A percentile compares a stretch with the other conserved stretches of the same genome.
Conservation (phyloP, 2,888 invertebrate species). For the Micoletzkya japonica region DNA sequence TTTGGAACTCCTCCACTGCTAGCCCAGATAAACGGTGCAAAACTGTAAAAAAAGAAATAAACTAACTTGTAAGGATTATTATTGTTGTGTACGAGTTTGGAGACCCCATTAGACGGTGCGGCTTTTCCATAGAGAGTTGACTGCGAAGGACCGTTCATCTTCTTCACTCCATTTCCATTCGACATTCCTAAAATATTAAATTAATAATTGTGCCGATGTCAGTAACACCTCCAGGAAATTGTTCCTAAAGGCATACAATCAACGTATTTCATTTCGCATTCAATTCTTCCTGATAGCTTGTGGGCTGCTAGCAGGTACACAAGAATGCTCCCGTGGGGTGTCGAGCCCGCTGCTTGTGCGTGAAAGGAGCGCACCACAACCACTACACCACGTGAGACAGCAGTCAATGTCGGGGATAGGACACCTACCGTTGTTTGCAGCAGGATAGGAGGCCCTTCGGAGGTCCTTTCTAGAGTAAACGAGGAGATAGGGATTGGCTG, state of each 20-base stretch:
- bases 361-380: background rate
- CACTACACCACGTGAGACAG: constrained; percentile 12
- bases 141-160: too few species aligned
- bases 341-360: constrained; percentile 6
- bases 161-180: too few species aligned
- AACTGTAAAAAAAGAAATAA: too few species aligned
- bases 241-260: constrained; percentile 16
- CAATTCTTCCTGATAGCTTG: constrained; percentile 21
- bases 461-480: constrained; percentile 22
- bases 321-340: constrained; percentile 18
- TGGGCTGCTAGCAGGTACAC: constrained; percentile 26
- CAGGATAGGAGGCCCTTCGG: too few species aligned
- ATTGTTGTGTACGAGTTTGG: too few species aligned
- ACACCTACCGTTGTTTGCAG: too few species aligned
- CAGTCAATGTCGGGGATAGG: too few species aligned
- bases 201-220: constrained; percentile 10
- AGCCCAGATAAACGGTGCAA: too few species aligned
- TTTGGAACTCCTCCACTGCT: too few species aligned
- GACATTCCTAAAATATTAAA: background rate
- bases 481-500: constrained; percentile 18
- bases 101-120: too few species aligned
- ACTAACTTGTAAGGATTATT: too few species aligned
- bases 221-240: constrained; percentile 9
- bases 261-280: constrained; percentile 16
- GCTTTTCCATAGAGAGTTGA: too few species aligned